Percentiles rank a stretch among this genome's conserved stretches.
Conservation (phyloP, 2,888 invertebrate species). For the Ligdia adustata region DNA sequence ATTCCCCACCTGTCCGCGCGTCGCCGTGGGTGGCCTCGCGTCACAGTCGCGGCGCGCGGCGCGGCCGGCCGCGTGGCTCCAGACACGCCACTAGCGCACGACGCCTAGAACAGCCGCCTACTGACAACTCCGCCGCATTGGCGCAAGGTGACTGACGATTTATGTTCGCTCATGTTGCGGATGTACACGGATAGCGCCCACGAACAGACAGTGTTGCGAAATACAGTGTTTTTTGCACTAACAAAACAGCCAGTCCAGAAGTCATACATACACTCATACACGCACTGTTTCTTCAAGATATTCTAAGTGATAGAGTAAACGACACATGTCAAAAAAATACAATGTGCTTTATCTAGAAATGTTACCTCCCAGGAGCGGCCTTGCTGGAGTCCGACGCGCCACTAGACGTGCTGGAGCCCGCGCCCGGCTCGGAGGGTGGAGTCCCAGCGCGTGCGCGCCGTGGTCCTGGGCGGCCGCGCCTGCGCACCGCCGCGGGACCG, state of each 20-base stretch:
- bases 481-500: conserved; percentile 49
- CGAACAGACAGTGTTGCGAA: too few relatives aligned
- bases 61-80: conserved; percentile 90
- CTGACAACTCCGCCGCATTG: conserved; percentile 49
- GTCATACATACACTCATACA: too few relatives aligned
- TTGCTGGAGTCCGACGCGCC: conserved; percentile 66
- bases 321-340: too few relatives aligned
- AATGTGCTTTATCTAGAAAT: too few relatives aligned
- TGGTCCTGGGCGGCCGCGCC: conserved; percentile 60
- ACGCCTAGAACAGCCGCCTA: conserved; percentile 55
- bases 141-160: conserved; percentile 51
- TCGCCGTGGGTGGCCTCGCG: conserved; percentile 45
- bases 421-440: conserved; percentile 31
- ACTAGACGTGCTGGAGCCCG: conserved; percentile 48
- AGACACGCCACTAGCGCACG: conserved; percentile 70
- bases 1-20: conserved; percentile 45
- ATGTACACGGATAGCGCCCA: too few relatives aligned
- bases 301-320: too few relatives aligned
- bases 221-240: too few relatives aligned
- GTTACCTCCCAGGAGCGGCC: conserved; percentile 62
- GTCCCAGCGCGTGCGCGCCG: conserved; percentile 40
- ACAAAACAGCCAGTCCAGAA: too few relatives aligned
- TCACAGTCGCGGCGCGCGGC: conserved; percentile 70
- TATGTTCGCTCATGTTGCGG: too few relatives aligned
- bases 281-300: too few relatives aligned